phyloP scores from a whole-genome alignment of 2,797 vertebrate genomes.

The Myotis vivesi region DNA sequence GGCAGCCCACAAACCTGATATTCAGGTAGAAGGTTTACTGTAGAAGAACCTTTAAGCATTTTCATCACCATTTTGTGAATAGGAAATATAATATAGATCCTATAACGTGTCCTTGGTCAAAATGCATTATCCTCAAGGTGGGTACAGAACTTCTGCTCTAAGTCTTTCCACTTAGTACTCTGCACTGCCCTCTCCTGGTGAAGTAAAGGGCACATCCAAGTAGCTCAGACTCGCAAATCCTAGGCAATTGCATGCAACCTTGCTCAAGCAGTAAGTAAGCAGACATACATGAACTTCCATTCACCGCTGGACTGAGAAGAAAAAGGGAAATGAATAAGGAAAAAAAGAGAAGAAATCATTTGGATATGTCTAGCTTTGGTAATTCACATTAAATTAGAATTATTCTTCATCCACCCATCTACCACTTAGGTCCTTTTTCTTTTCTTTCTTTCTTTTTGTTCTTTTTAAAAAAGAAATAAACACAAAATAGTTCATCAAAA shows the following conservation, averaged over 20 bases:
- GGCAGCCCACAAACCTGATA: not conserved
- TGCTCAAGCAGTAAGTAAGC: not conserved
- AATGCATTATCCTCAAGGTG: not conserved
- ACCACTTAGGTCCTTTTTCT: slow-evolving; percentile 18
- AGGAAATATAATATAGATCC: not conserved
- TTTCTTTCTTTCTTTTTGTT: slow-evolving; percentile 13
- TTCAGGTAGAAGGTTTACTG: not conserved
- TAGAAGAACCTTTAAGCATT: not conserved
- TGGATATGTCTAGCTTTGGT: slow-evolving; percentile 58
- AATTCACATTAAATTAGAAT: slow-evolving; percentile 78
- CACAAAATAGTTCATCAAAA: slow-evolving; percentile 78
- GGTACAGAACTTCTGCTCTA: not conserved
- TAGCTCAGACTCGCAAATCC: not conserved
- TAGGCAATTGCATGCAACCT: not conserved
- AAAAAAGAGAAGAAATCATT: slow-evolving; percentile 36
- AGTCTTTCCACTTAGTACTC: not conserved
- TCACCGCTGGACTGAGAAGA: slow-evolving; percentile 29
- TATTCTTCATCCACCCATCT: slow-evolving; percentile 61
- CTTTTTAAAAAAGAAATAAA: slow-evolving; percentile 65
- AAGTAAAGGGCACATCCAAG: not conserved
- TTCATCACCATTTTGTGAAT: not conserved
- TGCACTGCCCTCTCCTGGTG: not conserved
- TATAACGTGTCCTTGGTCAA: not conserved
- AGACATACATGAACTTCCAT: slow-evolving; percentile 65
- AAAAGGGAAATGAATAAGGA: not conserved